phyloP scores from a whole-genome alignment of 2,113 vertebrate species.

The Agelaius phoeniceus region DNA sequence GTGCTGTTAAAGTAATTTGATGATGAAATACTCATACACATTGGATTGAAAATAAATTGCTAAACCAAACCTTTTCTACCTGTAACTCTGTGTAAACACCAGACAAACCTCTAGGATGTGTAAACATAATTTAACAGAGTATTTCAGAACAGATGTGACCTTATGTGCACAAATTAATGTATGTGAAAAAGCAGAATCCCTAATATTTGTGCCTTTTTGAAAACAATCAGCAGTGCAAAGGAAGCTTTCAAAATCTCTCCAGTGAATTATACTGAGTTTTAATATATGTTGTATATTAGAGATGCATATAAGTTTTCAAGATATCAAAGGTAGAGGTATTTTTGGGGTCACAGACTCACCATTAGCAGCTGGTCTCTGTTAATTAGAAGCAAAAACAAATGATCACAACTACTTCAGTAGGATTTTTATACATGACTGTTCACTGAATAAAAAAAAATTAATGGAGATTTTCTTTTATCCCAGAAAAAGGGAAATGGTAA shows the following conservation, averaged over 20 bases:
- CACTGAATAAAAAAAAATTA: neutral
- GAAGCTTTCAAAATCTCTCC: neutral
- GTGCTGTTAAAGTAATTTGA: neutral
- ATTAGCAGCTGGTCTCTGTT: neutral
- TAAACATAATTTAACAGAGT: neutral
- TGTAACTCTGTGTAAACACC: neutral
- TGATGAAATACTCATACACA: neutral
- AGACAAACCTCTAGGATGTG: neutral
- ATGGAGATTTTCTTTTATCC: neutral
- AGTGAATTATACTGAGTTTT: neutral
- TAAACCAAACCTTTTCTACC: neutral
- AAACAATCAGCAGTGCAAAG: neutral
- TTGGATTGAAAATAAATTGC: neutral
- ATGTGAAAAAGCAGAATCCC: neutral
- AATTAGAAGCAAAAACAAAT: neutral
- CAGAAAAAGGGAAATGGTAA: neutral
- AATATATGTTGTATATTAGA: neutral
- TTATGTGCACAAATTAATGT: accelerated
- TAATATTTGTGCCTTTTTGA: neutral
- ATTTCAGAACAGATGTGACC: neutral
- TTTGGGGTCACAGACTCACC: neutral
- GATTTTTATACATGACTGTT: neutral
- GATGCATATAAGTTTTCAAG: neutral
- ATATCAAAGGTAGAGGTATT: neutral
- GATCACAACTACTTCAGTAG: neutral